Conservation (phyloP, 2,888 invertebrate genomes). For the Cheiracanthium punctorium region DNA sequence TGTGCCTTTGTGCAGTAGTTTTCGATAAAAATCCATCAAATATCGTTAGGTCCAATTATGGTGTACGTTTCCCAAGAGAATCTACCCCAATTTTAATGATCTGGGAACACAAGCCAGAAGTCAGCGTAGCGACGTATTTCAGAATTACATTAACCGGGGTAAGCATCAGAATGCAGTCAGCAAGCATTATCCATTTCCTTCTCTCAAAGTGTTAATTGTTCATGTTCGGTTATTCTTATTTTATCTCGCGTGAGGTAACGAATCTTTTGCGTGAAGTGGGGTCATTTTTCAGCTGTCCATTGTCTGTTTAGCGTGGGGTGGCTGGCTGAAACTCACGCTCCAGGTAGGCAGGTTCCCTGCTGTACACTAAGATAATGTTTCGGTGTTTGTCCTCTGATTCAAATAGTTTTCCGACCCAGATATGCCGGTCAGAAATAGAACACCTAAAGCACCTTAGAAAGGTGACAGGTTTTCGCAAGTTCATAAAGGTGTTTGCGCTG, state of each 20-base stretch:
- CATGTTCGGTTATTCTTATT: neutral
- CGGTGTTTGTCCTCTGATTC: conserved; percentile 1
- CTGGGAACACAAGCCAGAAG: too few species aligned
- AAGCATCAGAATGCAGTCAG: too few species aligned
- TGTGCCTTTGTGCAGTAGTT: too few species aligned
- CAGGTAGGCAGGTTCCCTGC: neutral
- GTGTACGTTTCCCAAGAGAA: too few species aligned
- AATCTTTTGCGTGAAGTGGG: conserved; percentile 5
- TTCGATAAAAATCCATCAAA: too few species aligned
- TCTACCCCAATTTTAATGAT: too few species aligned
- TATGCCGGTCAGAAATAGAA: neutral
- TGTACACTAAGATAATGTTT: neutral
- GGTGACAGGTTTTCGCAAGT: neutral
- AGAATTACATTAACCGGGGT: too few species aligned
- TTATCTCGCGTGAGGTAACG: conserved; percentile 2
- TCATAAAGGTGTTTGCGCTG: too few species aligned
- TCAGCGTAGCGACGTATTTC: too few species aligned
- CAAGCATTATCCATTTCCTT: neutral
- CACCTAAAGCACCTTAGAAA: neutral
- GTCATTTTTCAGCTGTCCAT: conserved; percentile 17
- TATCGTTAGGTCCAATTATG: too few species aligned
- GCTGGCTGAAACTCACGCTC: neutral
- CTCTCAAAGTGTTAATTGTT: neutral
- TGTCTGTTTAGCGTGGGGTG: neutral
- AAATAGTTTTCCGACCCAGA: conserved; percentile 5